These are phyloP conservation scores for Corella eumyota DNA, from an alignment of 23 tunicate genomes.

Conservation along the genomic window DNA sequence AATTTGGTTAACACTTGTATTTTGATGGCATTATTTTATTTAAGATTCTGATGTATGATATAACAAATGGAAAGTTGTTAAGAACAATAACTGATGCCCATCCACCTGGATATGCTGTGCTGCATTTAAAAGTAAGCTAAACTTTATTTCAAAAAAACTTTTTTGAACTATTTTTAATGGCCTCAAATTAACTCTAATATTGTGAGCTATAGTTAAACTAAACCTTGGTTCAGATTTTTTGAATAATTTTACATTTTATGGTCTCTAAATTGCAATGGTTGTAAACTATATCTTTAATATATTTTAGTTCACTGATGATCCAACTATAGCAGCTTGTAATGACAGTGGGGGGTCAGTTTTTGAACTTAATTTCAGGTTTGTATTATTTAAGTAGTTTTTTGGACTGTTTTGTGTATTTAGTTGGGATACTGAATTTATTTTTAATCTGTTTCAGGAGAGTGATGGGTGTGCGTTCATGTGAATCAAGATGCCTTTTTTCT, in stretches of 20 bases:
- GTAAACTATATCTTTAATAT: background rate
- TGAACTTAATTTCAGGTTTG: constrained; percentile 78
- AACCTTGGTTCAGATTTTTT: background rate
- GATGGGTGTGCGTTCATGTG: constrained; percentile 96
- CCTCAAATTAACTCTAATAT: too few relatives aligned
- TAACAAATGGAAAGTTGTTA: constrained; percentile 55
- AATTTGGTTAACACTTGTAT: too few relatives aligned
- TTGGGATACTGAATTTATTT: too few relatives aligned
- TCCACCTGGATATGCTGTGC: constrained; percentile 84
- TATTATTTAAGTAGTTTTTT: background rate
- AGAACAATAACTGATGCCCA: constrained; percentile 87
- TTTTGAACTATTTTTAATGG: too few relatives aligned
- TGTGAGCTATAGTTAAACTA: too few relatives aligned
- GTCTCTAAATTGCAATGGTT: background rate
- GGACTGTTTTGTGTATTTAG: background rate
- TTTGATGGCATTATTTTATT: background rate
- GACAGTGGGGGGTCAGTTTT: constrained; percentile 97
- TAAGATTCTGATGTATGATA: constrained; percentile 88
- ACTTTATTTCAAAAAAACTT: too few relatives aligned
- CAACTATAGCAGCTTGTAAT: constrained; percentile 83
- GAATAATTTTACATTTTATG: background rate
- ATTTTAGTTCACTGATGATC: constrained; percentile 83
- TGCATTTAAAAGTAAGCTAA: constrained; percentile 68
- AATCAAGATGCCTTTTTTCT: constrained; percentile 87
- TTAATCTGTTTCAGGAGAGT: constrained; percentile 33